A percentile compares a stretch with the other conserved stretches of the same genome.
Conservation (phyloP, 2,113 vertebrate genomes). For the Lota lota region DNA sequence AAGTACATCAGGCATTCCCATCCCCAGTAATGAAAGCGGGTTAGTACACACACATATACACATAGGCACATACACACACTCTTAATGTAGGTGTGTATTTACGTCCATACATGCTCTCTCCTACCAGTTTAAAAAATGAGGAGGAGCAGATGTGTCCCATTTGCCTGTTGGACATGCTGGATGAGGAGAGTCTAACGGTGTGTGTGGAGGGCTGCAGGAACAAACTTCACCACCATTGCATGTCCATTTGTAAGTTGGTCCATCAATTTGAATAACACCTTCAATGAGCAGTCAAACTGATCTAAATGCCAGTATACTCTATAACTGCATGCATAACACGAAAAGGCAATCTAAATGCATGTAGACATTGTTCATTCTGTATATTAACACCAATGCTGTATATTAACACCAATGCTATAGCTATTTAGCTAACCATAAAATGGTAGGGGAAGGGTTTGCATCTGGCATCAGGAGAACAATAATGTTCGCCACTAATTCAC, state of each 20-base stretch:
- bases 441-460: too few species aligned
- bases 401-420: too few species aligned
- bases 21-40: slow-evolving; percentile 90
- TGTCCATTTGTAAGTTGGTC: slow-evolving; percentile 85
- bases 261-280: background rate
- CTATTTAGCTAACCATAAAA: too few species aligned
- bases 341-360: too few species aligned
- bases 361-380: too few species aligned
- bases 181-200: slow-evolving; percentile 86
- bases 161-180: slow-evolving; percentile 88
- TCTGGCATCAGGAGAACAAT: too few species aligned
- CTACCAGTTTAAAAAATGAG: slow-evolving; percentile 83
- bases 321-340: too few species aligned
- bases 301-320: too few species aligned
- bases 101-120: slow-evolving; percentile 8
- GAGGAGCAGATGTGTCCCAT: slow-evolving; percentile 93
- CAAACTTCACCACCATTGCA: slow-evolving; percentile 92
- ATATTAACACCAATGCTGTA: too few species aligned
- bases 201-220: slow-evolving; percentile 90
- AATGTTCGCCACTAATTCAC: too few species aligned
- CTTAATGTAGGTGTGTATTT: slow-evolving; percentile 5
- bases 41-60: slow-evolving; percentile 42
- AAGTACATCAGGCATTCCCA: slow-evolving; percentile 82
- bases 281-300: too few species aligned
- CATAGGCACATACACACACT: background rate